phyloP scores from a whole-genome alignment of 2,797 vertebrate genomes.

The Anguilla obscura region DNA sequence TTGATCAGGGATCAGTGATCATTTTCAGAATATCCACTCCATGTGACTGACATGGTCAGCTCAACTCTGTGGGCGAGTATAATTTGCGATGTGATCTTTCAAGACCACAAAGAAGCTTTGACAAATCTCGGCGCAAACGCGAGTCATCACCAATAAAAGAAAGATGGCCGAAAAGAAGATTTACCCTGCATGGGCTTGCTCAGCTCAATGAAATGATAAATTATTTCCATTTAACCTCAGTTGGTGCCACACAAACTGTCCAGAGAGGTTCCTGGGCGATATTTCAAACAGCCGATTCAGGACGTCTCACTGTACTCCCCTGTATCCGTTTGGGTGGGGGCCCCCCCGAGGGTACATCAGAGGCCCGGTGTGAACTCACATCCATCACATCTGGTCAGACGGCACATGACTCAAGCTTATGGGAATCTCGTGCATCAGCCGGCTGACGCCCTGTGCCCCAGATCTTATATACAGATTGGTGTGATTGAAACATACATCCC shows the following conservation, averaged over 20 bases:
- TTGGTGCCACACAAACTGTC: neutral
- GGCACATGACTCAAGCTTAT: constrained; percentile 36
- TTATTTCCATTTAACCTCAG: neutral
- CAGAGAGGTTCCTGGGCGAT: too few relatives aligned
- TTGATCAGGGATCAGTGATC: neutral
- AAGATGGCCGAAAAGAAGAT: neutral
- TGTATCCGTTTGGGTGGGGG: neutral
- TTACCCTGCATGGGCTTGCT: neutral
- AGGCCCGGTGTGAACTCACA: constrained; percentile 17
- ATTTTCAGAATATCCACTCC: neutral
- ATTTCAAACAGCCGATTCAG: too few relatives aligned
- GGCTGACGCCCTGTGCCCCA: neutral
- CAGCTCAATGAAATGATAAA: neutral
- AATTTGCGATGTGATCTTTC: neutral
- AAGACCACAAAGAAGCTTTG: neutral
- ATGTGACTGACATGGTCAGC: neutral
- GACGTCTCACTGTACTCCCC: neutral
- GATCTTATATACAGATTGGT: constrained; percentile 40
- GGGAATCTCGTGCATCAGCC: neutral
- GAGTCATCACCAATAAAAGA: neutral
- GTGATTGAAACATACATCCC: neutral
- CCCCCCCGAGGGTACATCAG: constrained; percentile 18
- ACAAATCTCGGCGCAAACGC: neutral
- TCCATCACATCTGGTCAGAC: constrained; percentile 40
- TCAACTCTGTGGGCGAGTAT: neutral